A percentile compares a stretch with the other conserved stretches of the same genome.
Evolutionary conservation across 2,113 vertebrate species (phyloP).

Genomic region (Syrmaticus mikado): DNA sequence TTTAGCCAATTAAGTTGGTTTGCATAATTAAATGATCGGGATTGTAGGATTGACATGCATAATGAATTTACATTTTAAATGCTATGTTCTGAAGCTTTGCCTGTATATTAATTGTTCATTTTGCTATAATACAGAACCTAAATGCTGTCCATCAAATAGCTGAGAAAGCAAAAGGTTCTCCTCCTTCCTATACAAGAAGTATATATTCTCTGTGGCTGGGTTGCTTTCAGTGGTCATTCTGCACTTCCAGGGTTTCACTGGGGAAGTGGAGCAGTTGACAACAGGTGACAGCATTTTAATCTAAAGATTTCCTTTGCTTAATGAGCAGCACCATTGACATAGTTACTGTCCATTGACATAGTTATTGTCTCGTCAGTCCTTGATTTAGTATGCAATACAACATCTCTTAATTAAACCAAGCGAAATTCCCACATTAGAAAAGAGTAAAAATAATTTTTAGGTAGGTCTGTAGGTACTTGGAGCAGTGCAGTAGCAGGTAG

Average conservation of each 20-base stretch:
- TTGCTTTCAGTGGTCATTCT: not conserved
- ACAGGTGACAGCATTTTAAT: not conserved
- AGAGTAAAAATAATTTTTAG: not conserved
- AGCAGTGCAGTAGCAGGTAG: not conserved
- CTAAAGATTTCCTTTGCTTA: not conserved
- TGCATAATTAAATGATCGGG: not conserved
- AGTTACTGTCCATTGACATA: not conserved
- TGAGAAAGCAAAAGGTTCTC: not conserved
- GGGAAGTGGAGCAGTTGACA: not conserved
- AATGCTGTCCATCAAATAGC: not conserved
- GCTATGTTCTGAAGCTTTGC: not conserved
- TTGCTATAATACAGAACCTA: not conserved
- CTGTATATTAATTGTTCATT: not conserved
- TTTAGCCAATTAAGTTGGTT: not conserved
- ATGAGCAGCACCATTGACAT: not conserved
- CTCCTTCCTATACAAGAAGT: not conserved
- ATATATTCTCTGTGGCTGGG: not conserved
- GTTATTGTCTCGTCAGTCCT: not conserved
- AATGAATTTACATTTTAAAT: not conserved
- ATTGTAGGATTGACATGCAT: not conserved
- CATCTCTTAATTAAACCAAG: not conserved
- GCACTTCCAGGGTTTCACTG: not conserved
- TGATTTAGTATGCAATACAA: not conserved
- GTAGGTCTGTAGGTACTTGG: not conserved
- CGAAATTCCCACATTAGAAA: not conserved